Percentiles rank a stretch among this genome's conserved stretches.
Evolutionary conservation across 2,888 invertebrate genomes (phyloP).

Genomic region (Meliscaeva auricollis): DNA sequence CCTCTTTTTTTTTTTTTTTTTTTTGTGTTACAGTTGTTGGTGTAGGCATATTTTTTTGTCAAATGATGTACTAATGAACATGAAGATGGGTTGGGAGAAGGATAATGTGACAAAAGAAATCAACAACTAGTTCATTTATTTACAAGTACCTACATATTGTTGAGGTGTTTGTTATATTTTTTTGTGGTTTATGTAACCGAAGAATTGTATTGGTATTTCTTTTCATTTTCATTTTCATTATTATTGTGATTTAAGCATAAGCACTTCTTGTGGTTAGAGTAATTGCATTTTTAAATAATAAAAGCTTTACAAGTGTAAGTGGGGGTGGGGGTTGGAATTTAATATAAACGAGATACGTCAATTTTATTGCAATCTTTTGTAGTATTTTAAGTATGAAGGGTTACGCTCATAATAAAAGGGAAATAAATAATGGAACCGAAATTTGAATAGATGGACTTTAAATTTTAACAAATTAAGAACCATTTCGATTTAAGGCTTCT

Average conservation of each 20-base stretch:
- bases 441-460: no score
- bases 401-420: no score
- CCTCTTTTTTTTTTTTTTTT: no score
- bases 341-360: background rate
- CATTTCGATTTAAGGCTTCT: no score
- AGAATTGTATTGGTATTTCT: background rate
- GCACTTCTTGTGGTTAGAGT: background rate
- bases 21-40: no score
- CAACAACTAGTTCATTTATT: slow-evolving; percentile 25
- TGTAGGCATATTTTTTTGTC: background rate
- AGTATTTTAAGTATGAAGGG: no score
- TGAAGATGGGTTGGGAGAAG: background rate
- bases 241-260: background rate
- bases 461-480: no score
- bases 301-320: background rate
- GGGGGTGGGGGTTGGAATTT: background rate
- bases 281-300: background rate
- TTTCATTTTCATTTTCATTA: background rate
- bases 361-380: background rate
- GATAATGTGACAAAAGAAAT: slow-evolving; percentile 42
- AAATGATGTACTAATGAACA: slow-evolving; percentile 39
- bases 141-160: slow-evolving; percentile 25
- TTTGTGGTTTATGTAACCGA: slow-evolving; percentile 19
- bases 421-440: no score
- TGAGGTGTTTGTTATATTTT: slow-evolving; percentile 1